phyloP scores from a whole-genome alignment of 2,797 vertebrate species.

The Girardinus metallicus region DNA sequence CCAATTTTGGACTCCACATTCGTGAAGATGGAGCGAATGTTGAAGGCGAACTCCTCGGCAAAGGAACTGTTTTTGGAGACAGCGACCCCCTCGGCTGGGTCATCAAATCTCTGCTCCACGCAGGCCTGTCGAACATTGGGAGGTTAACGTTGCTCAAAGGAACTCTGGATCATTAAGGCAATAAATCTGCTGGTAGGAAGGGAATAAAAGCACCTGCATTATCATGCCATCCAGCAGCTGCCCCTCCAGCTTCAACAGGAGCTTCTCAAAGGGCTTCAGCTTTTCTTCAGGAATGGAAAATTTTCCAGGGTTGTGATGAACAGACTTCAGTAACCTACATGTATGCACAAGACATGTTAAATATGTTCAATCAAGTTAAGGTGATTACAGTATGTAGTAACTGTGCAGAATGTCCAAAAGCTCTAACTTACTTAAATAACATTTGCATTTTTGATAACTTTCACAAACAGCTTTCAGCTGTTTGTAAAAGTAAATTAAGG shows the following conservation, averaged over 20 bases:
- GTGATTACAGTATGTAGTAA: not conserved
- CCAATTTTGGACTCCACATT: conserved; percentile 94
- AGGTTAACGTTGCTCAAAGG: not conserved
- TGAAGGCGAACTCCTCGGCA: conserved; percentile 94
- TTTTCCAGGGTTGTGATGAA: conserved; percentile 96
- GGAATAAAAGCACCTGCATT: conserved; percentile 87
- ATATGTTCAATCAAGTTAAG: not conserved
- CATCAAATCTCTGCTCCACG: conserved; percentile 97
- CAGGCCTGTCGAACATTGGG: conserved; percentile 82
- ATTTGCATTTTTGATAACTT: not conserved
- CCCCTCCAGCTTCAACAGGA: conserved; percentile 92
- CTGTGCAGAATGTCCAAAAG: not conserved
- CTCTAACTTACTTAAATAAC: not conserved
- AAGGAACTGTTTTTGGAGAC: conserved; percentile 95
- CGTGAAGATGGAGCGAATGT: conserved; percentile 91
- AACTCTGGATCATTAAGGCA: not conserved
- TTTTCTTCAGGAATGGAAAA: conserved; percentile 97
- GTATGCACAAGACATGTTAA: not conserved
- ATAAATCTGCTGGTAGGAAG: not conserved
- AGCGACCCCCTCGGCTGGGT: conserved; percentile 86
- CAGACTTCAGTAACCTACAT: conserved; percentile 93
- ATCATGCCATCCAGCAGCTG: conserved; percentile 95
- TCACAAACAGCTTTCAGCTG: not conserved
- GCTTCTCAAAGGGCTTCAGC: conserved; percentile 97
- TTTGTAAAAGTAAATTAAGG: not conserved